A percentile compares a stretch with the other conserved stretches of the same genome.
Evolutionary conservation across 1,140 invertebrate genomes (phyloP).

Genomic region (Odontomachus brunneus): DNA sequence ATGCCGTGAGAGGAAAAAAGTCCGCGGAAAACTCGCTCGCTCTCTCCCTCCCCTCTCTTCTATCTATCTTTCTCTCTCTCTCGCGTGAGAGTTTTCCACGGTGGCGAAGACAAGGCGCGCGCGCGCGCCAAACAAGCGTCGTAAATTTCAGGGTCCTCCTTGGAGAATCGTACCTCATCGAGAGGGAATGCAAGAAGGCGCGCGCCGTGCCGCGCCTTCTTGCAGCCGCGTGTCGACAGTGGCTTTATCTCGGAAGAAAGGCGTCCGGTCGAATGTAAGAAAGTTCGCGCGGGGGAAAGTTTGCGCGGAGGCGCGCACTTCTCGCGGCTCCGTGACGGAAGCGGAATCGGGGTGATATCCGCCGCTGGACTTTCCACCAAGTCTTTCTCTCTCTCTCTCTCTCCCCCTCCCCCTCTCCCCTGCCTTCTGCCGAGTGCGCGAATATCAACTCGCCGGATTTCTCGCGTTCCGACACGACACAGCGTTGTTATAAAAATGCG

Average conservation of each 20-base stretch:
- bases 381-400: too few species aligned
- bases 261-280: slow-evolving; percentile 52
- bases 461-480: too few species aligned
- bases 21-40: slow-evolving; percentile 28
- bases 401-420: too few species aligned
- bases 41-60: neutral
- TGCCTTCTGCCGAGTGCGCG: too few species aligned
- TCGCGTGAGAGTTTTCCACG: slow-evolving; percentile 3
- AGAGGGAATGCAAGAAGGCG: slow-evolving; percentile 36
- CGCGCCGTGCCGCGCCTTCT: neutral
- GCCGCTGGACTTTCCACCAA: slow-evolving; percentile 9
- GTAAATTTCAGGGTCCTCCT: slow-evolving; percentile 50
- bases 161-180: slow-evolving; percentile 60
- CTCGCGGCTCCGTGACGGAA: slow-evolving; percentile 34
- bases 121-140: slow-evolving; percentile 52
- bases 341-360: slow-evolving; percentile 37
- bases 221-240: slow-evolving; percentile 51
- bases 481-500: too few species aligned
- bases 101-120: slow-evolving; percentile 28
- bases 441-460: too few species aligned
- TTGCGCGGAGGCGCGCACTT: slow-evolving; percentile 2
- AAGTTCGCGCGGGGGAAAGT: slow-evolving; percentile 34
- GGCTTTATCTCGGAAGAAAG: slow-evolving; percentile 57
- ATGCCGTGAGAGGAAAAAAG: slow-evolving; percentile 36
- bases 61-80: neutral